phyloP scores from a whole-genome alignment of 1,140 invertebrate species.

The Philopotamus ludificatus region DNA sequence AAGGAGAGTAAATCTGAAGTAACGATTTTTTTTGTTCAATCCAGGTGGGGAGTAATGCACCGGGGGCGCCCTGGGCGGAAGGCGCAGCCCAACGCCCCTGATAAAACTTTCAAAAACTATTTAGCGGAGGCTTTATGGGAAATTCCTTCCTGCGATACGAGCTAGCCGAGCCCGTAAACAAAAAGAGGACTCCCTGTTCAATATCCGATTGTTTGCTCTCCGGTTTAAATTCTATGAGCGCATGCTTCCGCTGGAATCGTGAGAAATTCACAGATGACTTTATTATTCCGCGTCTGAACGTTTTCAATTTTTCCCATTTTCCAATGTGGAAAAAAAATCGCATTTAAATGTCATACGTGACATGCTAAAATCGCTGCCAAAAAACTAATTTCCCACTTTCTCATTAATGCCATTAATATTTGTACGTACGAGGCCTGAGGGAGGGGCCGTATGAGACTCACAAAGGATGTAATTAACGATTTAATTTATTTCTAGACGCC shows the following conservation, averaged over 20 bases:
- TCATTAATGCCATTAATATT: too few species aligned
- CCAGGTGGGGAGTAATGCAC: slow-evolving; percentile 7
- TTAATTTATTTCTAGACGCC: slow-evolving; percentile 41
- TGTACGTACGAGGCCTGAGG: too few species aligned
- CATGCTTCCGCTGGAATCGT: slow-evolving; percentile 1
- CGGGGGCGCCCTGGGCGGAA: slow-evolving; percentile 8
- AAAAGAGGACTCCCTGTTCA: slow-evolving; percentile 16
- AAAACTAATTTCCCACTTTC: too few species aligned
- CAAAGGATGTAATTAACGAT: slow-evolving; percentile 42
- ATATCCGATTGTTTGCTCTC: slow-evolving; percentile 20
- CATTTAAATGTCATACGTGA: too few species aligned
- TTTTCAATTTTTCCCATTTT: too few species aligned
- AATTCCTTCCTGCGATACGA: slow-evolving; percentile 26
- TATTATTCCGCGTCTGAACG: too few species aligned
- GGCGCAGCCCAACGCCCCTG: slow-evolving; percentile 22
- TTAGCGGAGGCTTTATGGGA: slow-evolving; percentile 34
- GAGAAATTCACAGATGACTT: background rate
- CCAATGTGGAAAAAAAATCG: too few species aligned
- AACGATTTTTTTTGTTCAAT: slow-evolving; percentile 18
- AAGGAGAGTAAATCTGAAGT: slow-evolving; percentile 36
- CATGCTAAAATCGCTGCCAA: too few species aligned
- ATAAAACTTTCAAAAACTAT: slow-evolving; percentile 42
- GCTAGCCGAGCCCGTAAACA: slow-evolving; percentile 4
- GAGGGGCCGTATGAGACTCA: slow-evolving; percentile 26
- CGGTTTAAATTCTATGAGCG: slow-evolving; percentile 9